phyloP scores from a whole-genome alignment of 2,113 vertebrate species.

The Alouatta palliata region DNA sequence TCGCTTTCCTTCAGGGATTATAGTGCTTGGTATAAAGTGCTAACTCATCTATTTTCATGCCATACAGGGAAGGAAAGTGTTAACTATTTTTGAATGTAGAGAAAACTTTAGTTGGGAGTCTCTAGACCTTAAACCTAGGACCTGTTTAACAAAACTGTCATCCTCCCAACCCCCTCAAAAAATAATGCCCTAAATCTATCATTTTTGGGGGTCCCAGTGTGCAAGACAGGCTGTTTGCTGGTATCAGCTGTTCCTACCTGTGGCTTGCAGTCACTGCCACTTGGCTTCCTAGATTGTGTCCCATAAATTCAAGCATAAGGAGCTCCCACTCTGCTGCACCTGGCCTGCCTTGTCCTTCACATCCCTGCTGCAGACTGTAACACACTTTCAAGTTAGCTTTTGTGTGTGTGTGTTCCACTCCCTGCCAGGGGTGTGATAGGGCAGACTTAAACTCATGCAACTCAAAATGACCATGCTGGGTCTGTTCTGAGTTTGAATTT shows the following conservation, averaged over 20 bases:
- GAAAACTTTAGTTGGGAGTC: background rate
- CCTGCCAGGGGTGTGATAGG: no score
- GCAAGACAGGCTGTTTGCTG: background rate
- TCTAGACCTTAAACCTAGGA: background rate
- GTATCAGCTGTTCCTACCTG: background rate
- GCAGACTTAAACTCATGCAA: rapidly evolving
- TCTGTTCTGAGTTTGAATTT: background rate
- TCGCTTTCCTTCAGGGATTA: background rate
- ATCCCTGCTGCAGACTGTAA: no score
- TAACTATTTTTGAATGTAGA: background rate
- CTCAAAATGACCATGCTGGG: background rate
- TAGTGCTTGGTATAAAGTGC: background rate
- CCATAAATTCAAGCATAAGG: rapidly evolving
- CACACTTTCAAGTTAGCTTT: background rate
- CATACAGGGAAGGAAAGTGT: background rate
- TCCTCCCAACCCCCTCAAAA: background rate
- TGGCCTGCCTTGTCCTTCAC: no score
- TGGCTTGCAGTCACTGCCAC: background rate
- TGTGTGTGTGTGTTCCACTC: rapidly evolving
- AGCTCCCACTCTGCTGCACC: rapidly evolving
- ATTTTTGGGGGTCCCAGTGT: background rate
- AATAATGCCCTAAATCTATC: no score
- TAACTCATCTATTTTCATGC: background rate
- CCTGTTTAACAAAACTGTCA: background rate
- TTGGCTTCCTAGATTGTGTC: background rate